phyloP scores from a whole-genome alignment of 2,113 vertebrate species.

The Penelope pileata region DNA sequence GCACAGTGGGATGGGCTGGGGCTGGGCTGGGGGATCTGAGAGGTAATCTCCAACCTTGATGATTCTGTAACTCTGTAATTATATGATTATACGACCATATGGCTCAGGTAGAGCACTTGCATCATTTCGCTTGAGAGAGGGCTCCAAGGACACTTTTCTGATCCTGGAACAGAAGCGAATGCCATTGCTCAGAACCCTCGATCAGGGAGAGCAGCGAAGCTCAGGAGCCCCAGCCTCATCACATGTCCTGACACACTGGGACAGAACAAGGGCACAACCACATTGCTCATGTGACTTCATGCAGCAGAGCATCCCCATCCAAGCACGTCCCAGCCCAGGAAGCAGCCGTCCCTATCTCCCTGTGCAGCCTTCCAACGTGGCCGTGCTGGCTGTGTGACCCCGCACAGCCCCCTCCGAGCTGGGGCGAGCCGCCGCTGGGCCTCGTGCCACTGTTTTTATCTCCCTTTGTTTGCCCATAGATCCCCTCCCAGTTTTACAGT shows the following conservation, averaged over 20 bases:
- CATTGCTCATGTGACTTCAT: not conserved
- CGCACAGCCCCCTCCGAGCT: not conserved
- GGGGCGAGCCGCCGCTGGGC: constrained; percentile 1
- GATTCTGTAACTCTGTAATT: too few species aligned
- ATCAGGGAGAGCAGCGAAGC: not conserved
- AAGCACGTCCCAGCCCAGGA: not conserved
- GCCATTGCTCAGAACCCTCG: not conserved
- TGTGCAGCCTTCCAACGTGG: not conserved
- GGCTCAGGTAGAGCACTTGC: not conserved
- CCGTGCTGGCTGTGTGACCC: constrained; percentile 43
- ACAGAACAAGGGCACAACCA: not conserved
- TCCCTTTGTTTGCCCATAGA: constrained; percentile 31
- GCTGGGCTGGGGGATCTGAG: too few species aligned
- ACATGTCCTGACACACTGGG: not conserved
- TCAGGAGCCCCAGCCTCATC: not conserved
- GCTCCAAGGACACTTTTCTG: not conserved
- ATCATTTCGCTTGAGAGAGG: not conserved
- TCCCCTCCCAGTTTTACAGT: not conserved
- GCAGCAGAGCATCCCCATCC: not conserved
- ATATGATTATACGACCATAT: not conserved
- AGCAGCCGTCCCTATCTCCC: not conserved
- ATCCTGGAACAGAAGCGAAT: not conserved
- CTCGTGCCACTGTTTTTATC: constrained; percentile 50
- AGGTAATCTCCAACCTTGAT: too few species aligned
- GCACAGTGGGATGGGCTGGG: too few species aligned